Percentiles rank a stretch among this genome's conserved stretches.
These are phyloP conservation scores for Mugil cephalus DNA, from an alignment of 2,113 vertebrate genomes.

Conservation along the genomic window DNA sequence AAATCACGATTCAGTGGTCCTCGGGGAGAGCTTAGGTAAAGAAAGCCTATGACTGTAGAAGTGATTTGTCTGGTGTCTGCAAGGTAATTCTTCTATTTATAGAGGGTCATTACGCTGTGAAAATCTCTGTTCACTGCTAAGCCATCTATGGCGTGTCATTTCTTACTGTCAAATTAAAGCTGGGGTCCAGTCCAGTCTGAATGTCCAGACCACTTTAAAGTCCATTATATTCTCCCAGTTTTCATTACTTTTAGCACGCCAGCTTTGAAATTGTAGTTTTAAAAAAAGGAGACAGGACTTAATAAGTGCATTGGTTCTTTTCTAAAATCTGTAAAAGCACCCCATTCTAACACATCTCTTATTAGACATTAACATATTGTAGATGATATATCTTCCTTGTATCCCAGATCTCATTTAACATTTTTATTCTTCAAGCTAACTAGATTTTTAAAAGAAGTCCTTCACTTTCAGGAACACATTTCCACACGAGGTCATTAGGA, in stretches of 20 bases:
- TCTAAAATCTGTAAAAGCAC: conserved; percentile 26
- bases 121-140: conserved; percentile 73
- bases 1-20: conserved; percentile 66
- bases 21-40: conserved; percentile 47
- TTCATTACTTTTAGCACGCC: conserved; percentile 59
- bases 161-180: conserved; percentile 79
- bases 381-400: conserved; percentile 25
- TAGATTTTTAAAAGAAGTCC: neutral
- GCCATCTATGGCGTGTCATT: conserved; percentile 66
- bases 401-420: conserved; percentile 10
- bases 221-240: conserved; percentile 76
- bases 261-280: conserved; percentile 47
- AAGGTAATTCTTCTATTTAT: conserved; percentile 76
- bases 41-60: conserved; percentile 32
- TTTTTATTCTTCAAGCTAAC: neutral
- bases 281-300: conserved; percentile 42
- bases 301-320: conserved; percentile 17
- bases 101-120: conserved; percentile 79
- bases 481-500: neutral
- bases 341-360: conserved; percentile 31
- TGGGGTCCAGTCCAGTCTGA: conserved; percentile 70
- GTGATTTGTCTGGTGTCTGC: conserved; percentile 73
- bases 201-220: conserved; percentile 81
- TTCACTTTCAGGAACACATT: conserved; percentile 5
- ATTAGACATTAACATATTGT: conserved; percentile 23